These are phyloP conservation scores for Stegana nigrithorax DNA, from an alignment of 2,888 invertebrate genomes.

Conservation along the genomic window DNA sequence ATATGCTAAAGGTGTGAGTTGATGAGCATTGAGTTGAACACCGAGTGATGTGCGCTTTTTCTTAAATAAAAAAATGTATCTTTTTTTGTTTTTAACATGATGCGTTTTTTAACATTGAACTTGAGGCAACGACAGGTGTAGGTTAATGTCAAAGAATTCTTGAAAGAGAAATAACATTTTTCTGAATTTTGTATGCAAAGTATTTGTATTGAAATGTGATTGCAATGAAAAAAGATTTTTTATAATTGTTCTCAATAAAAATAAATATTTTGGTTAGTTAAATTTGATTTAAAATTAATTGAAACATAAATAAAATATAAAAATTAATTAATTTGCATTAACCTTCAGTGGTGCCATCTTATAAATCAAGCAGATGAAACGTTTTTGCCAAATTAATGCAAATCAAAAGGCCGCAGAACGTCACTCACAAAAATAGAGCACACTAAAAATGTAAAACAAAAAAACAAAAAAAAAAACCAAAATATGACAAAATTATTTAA, in stretches of 20 bases:
- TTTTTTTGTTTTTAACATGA: not conserved
- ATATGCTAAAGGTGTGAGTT: slow-evolving; percentile 47
- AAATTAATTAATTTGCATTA: not conserved
- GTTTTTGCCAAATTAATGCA: not conserved
- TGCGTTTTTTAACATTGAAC: slow-evolving; percentile 1
- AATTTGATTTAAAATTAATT: no score
- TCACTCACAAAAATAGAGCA: not conserved
- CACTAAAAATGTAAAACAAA: not conserved
- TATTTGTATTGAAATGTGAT: no score
- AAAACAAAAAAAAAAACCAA: not conserved
- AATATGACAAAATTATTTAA: not conserved
- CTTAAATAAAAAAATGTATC: no score
- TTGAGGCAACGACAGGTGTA: not conserved
- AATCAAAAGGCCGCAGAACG: not conserved
- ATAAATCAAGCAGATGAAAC: not conserved
- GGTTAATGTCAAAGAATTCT: no score
- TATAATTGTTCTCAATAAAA: not conserved
- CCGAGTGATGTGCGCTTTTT: not conserved
- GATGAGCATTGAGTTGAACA: slow-evolving; percentile 21
- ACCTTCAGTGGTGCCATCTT: not conserved
- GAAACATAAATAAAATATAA: not conserved
- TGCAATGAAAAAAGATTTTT: not conserved
- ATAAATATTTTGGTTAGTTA: not conserved
- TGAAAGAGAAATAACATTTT: no score
- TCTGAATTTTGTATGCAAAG: no score